Conservation (phyloP, 2,113 vertebrate species). For the Dipodomys stephensi region DNA sequence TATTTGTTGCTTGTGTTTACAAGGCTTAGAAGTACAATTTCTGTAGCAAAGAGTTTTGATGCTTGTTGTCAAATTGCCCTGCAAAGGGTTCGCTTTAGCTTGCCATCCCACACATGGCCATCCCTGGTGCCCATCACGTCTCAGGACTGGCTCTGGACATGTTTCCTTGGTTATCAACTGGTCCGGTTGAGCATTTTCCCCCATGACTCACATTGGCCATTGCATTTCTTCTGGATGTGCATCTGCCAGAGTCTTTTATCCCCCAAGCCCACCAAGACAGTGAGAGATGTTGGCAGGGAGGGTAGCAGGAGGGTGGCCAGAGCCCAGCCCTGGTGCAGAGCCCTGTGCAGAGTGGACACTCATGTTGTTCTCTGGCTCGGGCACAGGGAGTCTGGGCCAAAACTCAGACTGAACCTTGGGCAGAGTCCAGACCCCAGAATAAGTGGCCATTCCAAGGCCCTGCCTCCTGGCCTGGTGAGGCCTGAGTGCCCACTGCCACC, state of each 20-base stretch:
- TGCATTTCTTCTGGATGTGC: neutral
- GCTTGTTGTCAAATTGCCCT: slow-evolving; percentile 4
- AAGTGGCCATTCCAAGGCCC: neutral
- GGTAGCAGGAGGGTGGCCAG: neutral
- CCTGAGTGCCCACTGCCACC: slow-evolving; percentile 19
- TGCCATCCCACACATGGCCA: neutral
- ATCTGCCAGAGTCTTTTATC: slow-evolving; percentile 9
- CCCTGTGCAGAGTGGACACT: neutral
- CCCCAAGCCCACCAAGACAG: neutral
- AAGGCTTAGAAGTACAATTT: slow-evolving; percentile 36
- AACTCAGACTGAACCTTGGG: neutral
- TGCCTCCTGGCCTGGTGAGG: neutral
- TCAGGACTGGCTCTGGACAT: neutral
- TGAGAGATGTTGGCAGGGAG: neutral
- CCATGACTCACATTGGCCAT: neutral
- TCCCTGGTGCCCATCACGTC: neutral
- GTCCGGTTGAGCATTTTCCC: neutral
- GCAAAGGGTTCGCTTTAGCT: neutral
- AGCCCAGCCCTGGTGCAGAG: neutral
- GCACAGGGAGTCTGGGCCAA: neutral
- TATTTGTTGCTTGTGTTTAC: neutral
- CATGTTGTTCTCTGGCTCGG: neutral
- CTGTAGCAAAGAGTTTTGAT: neutral
- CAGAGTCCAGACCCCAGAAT: neutral
- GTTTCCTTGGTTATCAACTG: neutral